Conservation (phyloP, 2,113 vertebrate genomes). For the Otocyon megalotis region DNA sequence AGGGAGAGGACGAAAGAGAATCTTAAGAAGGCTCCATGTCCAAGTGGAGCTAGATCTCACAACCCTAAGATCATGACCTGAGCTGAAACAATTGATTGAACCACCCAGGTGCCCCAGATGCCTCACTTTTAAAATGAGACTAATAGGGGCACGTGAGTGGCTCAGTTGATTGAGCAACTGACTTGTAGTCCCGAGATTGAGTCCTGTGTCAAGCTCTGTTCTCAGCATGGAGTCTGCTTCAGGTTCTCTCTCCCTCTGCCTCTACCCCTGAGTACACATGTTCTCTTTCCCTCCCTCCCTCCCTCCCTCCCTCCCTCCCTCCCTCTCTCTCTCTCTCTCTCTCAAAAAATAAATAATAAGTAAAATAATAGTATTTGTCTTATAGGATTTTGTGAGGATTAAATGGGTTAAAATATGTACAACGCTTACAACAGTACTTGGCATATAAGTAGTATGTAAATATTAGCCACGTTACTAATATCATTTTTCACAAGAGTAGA, state of each 20-base stretch:
- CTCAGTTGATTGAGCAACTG: background rate
- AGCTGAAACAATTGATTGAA: background rate
- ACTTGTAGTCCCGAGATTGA: background rate
- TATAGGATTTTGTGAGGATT: conserved; percentile 14
- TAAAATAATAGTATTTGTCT: background rate
- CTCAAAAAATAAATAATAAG: background rate
- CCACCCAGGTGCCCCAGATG: background rate
- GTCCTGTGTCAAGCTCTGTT: background rate
- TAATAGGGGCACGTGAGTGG: background rate
- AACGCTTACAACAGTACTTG: background rate
- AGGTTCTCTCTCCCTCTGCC: background rate
- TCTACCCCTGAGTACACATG: background rate
- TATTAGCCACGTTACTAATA: background rate
- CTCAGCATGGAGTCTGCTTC: background rate
- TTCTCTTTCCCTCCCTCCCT: background rate
- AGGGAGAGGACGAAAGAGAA: background rate
- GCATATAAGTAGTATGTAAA: background rate
- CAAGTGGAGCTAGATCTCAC: background rate
- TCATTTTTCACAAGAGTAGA: background rate
- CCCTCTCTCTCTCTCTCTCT: background rate
- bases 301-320: background rate
- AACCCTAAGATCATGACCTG: background rate
- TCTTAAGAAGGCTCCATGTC: background rate
- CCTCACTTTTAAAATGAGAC: background rate
- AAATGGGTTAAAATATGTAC: background rate